These are phyloP conservation scores for Rhagoletis zephyria DNA, from an alignment of 1,140 invertebrate genomes.

Conservation along the genomic window DNA sequence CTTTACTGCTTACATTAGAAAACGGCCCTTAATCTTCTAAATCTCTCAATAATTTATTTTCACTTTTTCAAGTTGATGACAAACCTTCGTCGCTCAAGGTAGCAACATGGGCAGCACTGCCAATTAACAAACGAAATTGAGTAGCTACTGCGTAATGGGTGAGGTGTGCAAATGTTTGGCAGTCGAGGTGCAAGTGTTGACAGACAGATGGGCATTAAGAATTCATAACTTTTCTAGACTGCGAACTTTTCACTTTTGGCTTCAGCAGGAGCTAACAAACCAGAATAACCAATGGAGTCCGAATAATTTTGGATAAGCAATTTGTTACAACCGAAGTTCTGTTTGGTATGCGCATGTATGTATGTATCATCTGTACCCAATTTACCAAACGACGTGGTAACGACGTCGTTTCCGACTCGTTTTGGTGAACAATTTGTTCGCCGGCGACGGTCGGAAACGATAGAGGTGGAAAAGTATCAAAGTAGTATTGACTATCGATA, in stretches of 20 bases:
- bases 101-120: background rate
- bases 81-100: background rate
- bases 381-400: too few relatives aligned
- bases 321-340: background rate
- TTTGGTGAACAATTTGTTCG: too few relatives aligned
- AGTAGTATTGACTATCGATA: too few relatives aligned
- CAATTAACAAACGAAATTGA: constrained; percentile 5
- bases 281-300: background rate
- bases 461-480: too few relatives aligned
- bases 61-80: background rate
- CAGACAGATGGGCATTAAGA: constrained; percentile 22
- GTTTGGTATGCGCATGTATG: background rate
- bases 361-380: too few relatives aligned
- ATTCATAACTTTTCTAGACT: constrained; percentile 25
- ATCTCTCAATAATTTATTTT: too few relatives aligned
- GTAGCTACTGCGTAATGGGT: background rate
- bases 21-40: too few relatives aligned
- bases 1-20: too few relatives aligned
- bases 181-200: constrained; percentile 10
- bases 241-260: background rate
- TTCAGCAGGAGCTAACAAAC: background rate
- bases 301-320: background rate
- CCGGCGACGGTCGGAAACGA: too few relatives aligned
- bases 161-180: background rate
- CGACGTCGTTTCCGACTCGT: too few relatives aligned